Base-by-base conservation (phyloP, 2,797 vertebrate species). In the Numenius phaeopus region DNA sequence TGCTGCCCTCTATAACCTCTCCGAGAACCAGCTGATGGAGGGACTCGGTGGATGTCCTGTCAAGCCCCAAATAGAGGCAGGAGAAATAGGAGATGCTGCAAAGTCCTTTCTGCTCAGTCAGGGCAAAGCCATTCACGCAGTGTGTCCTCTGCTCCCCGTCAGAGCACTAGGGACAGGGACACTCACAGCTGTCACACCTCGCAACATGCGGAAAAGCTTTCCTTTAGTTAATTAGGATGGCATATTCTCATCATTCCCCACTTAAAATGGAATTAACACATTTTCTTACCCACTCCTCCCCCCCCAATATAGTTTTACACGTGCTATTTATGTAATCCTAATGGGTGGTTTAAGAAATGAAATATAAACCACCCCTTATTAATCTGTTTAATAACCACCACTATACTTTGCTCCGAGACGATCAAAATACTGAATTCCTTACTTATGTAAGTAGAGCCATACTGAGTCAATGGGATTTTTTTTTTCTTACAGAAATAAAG, bases 381-480 rank as follows among this genome's bases (percentile, higher is more conserved):
- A 87, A 89, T 22, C 37, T 58, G 4, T 40, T 64, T 30, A 66
- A 84, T 52, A 87, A 79, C 19, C 32, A 61, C 22, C 61, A 58
- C 29, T 62, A 57, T 20, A 11, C 46, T 72, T 89, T 29, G 17
- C 24, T 59, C 39, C 0, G 15, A 77, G 27, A 75, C 46, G 37
- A 80, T 30, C 44, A 61, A 78, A 92, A 59, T 40, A 65, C 11
- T 20, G 32, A 80, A 71, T 67, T 79, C 29, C 39, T 85, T 61
- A 73, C 81, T 85, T 78, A 54, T 32, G 32, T 78, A 75, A 78
- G 47, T 10, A 83, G 32, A 93, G 39, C 40, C 32, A 77, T 37
- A 37, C 47, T 87, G 62, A 95, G 82, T 94, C 94, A 92, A 70
- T 22, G 81, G 93, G 93, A 65, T 46, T 94, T 90, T 88, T 93